phyloP scores from a whole-genome alignment of 2,113 vertebrate genomes.

The Charadrius vociferus region DNA sequence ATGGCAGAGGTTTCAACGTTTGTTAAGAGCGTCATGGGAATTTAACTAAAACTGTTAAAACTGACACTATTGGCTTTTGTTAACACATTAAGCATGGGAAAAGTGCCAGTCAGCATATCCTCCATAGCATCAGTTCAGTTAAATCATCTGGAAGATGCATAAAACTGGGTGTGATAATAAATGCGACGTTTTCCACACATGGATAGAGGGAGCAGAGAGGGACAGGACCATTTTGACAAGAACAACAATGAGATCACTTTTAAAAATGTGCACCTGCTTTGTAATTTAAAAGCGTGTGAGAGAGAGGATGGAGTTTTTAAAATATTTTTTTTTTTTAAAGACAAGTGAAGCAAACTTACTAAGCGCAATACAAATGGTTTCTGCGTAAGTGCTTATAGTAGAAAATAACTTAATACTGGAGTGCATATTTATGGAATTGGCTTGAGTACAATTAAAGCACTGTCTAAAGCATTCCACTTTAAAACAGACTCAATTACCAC shows the following conservation, averaged over 20 bases:
- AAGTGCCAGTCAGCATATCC: slow-evolving; percentile 93
- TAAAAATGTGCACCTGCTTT: slow-evolving; percentile 51
- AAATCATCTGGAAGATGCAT: slow-evolving; percentile 84
- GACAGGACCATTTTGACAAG: slow-evolving; percentile 61
- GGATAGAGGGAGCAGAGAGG: slow-evolving; percentile 45
- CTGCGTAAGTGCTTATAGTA: background rate
- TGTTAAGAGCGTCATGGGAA: slow-evolving; percentile 89
- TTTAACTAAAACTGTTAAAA: slow-evolving; percentile 90
- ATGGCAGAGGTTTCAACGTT: slow-evolving; percentile 85
- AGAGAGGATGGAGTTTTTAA: background rate
- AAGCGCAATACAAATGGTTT: background rate
- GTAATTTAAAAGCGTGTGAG: background rate
- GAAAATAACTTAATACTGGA: slow-evolving; percentile 33
- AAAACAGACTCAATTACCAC: slow-evolving; percentile 58
- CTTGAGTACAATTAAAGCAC: slow-evolving; percentile 51
- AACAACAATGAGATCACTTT: slow-evolving; percentile 42
- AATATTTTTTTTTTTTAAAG: background rate
- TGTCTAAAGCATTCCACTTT: slow-evolving; percentile 64
- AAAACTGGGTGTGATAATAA: slow-evolving; percentile 76
- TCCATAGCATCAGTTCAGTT: slow-evolving; percentile 79
- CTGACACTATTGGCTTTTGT: slow-evolving; percentile 92
- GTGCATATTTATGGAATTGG: slow-evolving; percentile 30
- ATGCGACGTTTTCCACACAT: slow-evolving; percentile 56
- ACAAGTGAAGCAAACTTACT: slow-evolving; percentile 31
- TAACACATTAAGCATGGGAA: slow-evolving; percentile 90